Base-by-base conservation (phyloP, 2,888 invertebrate genomes). In the Rhingia rostrata region DNA sequence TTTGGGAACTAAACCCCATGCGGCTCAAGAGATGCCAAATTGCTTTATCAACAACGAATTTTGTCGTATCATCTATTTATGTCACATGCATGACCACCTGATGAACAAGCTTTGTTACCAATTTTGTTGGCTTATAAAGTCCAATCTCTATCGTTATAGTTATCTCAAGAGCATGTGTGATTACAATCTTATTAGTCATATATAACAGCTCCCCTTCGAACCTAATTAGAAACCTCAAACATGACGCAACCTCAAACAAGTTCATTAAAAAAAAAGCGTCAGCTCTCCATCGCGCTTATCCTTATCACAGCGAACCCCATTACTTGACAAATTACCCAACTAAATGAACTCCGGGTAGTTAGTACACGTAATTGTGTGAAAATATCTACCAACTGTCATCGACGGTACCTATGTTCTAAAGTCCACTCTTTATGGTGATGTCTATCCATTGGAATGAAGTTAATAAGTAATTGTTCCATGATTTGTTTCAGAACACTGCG, bases 391-490 rank as follows among this genome's bases (percentile, higher is more conserved):
- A 22, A 22, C 22, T 22, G 10, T 69, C 69, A 69, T 58, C 30
- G 37, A 22, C 4, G 35, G 14, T n/a, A 4, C 4, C 22, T 0
- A 4, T 30, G 4, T 33, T 69, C 69, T 47, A 69, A 69, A 69
- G 69, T 69, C 69, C 56, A 58, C 7, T 37, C 12, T 12, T 32
- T 6, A 63, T 12, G 2, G 32, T 41, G 22, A 22, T 22, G 22
- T 22, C 22, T 22, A 22, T 22, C 22, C 22, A 22, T 22, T 22
- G 22, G 2, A 22, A 22, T 22, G 37, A 47, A 69, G 32, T 43
- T 54, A 67, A 67, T 67, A 54, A 67, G 7, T 67, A 49, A 67
- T 9, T 14, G n/a, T 54, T 33, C 43, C 6, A 53, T n/a, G 58
- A 41, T 58, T 41, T 58, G 4, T 33, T 58, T 58, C 12, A 54